These are phyloP conservation scores for Trematocara nigrifrons DNA, from an alignment of 2,113 vertebrate genomes.

Conservation along the genomic window DNA sequence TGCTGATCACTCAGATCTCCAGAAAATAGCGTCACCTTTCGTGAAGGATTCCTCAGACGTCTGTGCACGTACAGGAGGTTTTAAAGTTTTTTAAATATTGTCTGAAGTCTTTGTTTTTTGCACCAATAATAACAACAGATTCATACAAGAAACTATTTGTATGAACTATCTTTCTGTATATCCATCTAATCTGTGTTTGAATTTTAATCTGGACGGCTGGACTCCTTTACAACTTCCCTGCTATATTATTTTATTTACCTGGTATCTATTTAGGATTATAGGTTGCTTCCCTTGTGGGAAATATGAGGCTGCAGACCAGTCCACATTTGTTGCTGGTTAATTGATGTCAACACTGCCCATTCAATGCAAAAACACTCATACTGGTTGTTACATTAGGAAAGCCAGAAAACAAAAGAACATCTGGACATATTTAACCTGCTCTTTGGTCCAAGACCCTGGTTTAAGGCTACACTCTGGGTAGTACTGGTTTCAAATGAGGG, in stretches of 20 bases:
- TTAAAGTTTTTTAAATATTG: not conserved
- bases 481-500: not conserved
- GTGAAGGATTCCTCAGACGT: not conserved
- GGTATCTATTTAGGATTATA: not conserved
- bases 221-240: not conserved
- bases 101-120: not conserved
- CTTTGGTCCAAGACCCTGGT: not conserved
- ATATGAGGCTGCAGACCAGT: not conserved
- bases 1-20: not conserved
- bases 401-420: not conserved
- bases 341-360: not conserved
- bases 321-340: not conserved
- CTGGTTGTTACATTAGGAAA: not conserved
- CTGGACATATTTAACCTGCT: not conserved
- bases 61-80: not conserved
- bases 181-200: not conserved
- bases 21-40: not conserved
- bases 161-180: accelerated
- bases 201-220: not conserved
- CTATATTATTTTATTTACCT: not conserved
- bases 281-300: not conserved
- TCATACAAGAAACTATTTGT: not conserved
- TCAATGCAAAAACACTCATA: not conserved
- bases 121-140: not conserved
- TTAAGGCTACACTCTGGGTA: not conserved